Evolutionary conservation across 2,888 invertebrate species (phyloP).

Genomic region (Apoda limacodes): DNA sequence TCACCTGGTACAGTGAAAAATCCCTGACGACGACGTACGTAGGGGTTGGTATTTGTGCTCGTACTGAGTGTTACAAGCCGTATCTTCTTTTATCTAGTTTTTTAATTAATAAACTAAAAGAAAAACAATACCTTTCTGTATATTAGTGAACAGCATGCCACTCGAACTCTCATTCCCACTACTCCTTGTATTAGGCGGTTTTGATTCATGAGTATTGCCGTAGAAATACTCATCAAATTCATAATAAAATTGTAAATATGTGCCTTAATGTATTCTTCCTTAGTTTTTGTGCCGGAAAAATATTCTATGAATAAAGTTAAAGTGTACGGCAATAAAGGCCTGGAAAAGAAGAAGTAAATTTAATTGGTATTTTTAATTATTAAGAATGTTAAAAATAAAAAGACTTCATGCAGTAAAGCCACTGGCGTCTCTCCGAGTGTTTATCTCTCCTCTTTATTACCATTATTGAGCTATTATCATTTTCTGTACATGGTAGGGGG

Average conservation of each 20-base stretch:
- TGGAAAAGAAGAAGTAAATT: constrained; percentile 35
- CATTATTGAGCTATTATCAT: too few species aligned
- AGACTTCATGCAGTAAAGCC: too few species aligned
- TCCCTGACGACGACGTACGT: too few species aligned
- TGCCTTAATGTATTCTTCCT: constrained; percentile 65
- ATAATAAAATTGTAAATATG: constrained; percentile 75
- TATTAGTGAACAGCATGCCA: constrained; percentile 83
- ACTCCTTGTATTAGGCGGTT: constrained; percentile 64
- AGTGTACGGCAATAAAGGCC: constrained; percentile 72
- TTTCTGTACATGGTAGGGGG: too few species aligned
- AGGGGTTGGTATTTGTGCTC: too few species aligned
- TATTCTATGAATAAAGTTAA: constrained; percentile 74
- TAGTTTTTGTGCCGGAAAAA: constrained; percentile 65
- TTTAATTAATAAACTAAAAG: too few species aligned
- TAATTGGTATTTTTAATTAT: background rate
- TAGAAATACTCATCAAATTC: constrained; percentile 67
- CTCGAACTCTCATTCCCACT: constrained; percentile 81
- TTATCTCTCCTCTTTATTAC: too few species aligned
- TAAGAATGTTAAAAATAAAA: too few species aligned
- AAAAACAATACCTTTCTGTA: constrained; percentile 79
- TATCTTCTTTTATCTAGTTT: too few species aligned
- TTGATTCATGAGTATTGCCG: constrained; percentile 76
- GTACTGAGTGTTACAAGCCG: too few species aligned
- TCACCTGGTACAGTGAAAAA: too few species aligned
- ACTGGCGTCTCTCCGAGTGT: too few species aligned